Base-by-base conservation (phyloP, 2,797 vertebrate species). In the Pagetopsis macropterus region DNA sequence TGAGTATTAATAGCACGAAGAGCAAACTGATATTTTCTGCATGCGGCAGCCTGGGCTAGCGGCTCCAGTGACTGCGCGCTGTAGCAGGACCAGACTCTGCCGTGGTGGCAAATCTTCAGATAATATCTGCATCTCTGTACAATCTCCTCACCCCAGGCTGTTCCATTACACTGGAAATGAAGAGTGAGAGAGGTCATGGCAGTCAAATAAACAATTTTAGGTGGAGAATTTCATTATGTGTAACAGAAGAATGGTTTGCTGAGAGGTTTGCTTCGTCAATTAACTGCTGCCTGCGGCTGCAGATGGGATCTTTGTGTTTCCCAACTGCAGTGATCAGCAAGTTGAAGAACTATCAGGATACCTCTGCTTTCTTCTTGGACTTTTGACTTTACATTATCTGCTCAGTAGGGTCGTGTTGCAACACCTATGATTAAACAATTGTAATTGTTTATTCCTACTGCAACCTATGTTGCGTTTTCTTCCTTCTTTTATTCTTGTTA, bases 121-220 rank as follows among this genome's bases (percentile, higher is more conserved):
- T 84, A 82, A 81, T 69, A 86, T 88, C 84, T 75, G 46, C 78
- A 81, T 76, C 79, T 67, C 70, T 76, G 70, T 70, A 56, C 75
- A 75, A 60, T 75, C 80, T 67, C 64, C 63, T 60, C 48, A 52
- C 83, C 57, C 52, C 83, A 55, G 79, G 75, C 72, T 70, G 27
- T 79, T 77, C 78, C 65, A 82, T 84, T 82, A 70, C 70, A 55
- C 70, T 79, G 67, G 31, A 88, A 84, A 88, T 87, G 77, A 84
- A 70, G 82, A 88, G 85, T 33, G 76, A 85, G 78, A 55, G 78
- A 78, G 83, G 82, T 90, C 84, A 70, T 75, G 44, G 46, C 76
- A 72, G 84, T 79, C 76, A 72, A 87, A 87, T 87, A 87, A 89
- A 91, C 88, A 78, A 72, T 87, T 90, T 85, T 72, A 70, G 70